phyloP scores from a whole-genome alignment of 1,140 invertebrate species.

The Popillia japonica region DNA sequence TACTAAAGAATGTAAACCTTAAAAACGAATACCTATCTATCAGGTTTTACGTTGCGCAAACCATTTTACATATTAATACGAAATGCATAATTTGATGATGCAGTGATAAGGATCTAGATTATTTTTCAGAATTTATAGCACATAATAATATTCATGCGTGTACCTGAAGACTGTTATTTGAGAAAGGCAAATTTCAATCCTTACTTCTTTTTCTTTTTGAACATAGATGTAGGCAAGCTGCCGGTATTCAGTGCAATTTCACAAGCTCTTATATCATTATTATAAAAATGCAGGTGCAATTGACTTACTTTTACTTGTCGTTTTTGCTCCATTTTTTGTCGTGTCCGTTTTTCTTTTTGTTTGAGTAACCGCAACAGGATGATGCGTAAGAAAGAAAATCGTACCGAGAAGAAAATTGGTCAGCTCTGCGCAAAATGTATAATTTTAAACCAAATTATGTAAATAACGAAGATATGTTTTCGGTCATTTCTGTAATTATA shows the following conservation, averaged over 20 bases:
- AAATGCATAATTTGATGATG: constrained; percentile 17
- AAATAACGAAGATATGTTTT: constrained; percentile 28
- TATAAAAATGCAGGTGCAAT: constrained; percentile 30
- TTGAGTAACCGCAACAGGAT: not conserved
- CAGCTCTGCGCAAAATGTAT: constrained; percentile 20
- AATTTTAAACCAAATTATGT: constrained; percentile 27
- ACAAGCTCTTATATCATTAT: constrained; percentile 18
- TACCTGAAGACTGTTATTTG: constrained; percentile 27
- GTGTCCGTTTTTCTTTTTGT: not conserved
- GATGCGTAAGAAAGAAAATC: constrained; percentile 19
- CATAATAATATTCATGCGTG: constrained; percentile 26
- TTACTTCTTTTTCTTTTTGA: constrained; percentile 20
- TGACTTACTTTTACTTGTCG: constrained; percentile 21
- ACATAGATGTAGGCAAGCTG: constrained; percentile 17
- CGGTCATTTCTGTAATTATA: constrained; percentile 26
- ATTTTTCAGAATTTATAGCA: constrained; percentile 23
- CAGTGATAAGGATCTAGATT: constrained; percentile 21
- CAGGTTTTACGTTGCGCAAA: not conserved
- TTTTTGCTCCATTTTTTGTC: not conserved
- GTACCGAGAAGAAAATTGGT: constrained; percentile 22
- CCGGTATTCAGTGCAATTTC: constrained; percentile 18
- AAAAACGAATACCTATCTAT: not conserved
- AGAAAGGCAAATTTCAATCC: constrained; percentile 27
- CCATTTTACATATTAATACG: constrained; percentile 28
- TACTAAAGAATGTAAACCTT: not conserved